A percentile compares a stretch with the other conserved stretches of the same genome.
Evolutionary conservation across 2,797 vertebrate species (phyloP).

Genomic region (Emydoidea blandingii): DNA sequence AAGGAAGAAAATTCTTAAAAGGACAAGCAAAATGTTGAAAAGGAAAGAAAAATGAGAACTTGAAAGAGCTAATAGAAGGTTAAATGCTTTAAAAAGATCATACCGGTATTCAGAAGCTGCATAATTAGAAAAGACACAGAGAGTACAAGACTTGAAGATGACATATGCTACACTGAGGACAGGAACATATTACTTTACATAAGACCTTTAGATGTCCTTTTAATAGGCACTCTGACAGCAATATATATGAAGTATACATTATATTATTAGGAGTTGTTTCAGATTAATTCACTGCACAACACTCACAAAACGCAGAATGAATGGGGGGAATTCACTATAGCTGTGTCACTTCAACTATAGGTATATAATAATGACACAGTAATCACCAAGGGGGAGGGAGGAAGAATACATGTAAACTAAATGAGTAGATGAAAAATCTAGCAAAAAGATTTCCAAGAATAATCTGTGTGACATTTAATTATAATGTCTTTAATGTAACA

Average conservation of each 20-base stretch:
- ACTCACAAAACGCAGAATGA: constrained; percentile 15
- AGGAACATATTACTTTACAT: neutral
- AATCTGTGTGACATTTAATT: neutral
- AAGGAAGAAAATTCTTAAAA: neutral
- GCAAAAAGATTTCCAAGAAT: neutral
- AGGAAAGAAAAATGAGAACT: neutral
- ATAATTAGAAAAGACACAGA: fast-evolving
- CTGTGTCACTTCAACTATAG: neutral
- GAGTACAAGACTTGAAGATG: neutral
- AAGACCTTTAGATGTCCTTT: neutral
- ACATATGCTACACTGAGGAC: neutral
- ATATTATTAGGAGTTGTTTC: neutral
- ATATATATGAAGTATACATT: neutral
- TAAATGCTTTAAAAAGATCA: constrained; percentile 5
- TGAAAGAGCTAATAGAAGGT: neutral
- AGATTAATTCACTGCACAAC: neutral
- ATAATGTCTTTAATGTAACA: neutral
- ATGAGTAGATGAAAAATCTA: neutral
- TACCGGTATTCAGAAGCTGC: neutral
- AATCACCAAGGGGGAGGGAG: neutral
- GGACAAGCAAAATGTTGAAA: neutral
- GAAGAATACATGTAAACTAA: neutral
- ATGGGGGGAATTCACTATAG: neutral
- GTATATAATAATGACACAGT: neutral
- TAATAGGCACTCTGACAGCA: neutral